phyloP scores from a whole-genome alignment of 2,113 vertebrate species.

The Empidonax traillii region DNA sequence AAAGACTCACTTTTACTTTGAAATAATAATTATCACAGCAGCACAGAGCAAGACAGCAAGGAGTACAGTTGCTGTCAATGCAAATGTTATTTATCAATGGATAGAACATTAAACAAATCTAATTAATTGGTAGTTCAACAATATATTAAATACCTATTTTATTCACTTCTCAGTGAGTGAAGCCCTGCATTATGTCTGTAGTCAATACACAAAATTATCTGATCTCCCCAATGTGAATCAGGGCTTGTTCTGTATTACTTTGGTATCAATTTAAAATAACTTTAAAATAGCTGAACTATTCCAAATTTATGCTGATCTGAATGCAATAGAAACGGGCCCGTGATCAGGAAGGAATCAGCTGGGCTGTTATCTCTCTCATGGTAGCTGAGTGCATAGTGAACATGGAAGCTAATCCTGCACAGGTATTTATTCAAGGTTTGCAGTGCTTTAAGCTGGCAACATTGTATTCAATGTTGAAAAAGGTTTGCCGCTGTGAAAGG shows the following conservation, averaged over 20 bases:
- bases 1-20: background rate
- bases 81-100: background rate
- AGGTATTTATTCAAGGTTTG: background rate
- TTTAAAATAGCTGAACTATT: background rate
- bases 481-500: background rate
- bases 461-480: background rate
- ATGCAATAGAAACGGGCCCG: background rate
- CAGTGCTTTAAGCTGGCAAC: background rate
- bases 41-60: background rate
- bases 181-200: background rate
- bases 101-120: background rate
- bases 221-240: background rate
- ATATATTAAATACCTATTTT: background rate
- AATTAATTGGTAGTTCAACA: background rate
- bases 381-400: background rate
- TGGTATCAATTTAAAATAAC: background rate
- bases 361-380: background rate
- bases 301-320: background rate
- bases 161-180: background rate
- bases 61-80: background rate
- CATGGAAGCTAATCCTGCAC: background rate
- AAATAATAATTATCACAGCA: background rate
- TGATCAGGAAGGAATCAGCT: background rate
- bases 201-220: background rate
- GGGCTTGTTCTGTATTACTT: background rate